Percentiles rank a stretch among this genome's conserved stretches.
Conservation (phyloP, 1,140 invertebrate species). For the Cydia strobilella region DNA sequence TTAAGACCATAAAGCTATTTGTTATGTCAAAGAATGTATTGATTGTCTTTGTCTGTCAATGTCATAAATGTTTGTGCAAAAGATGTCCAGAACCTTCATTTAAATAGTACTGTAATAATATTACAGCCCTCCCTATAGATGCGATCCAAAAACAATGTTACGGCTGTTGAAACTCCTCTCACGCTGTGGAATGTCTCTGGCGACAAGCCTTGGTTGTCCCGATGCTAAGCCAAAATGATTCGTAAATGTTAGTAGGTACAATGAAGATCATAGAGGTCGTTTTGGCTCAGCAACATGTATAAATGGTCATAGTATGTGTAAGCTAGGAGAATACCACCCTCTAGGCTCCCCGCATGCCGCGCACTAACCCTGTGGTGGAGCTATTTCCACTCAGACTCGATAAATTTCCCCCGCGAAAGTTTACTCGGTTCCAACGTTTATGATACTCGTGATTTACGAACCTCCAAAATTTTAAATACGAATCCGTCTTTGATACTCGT, state of each 20-base stretch:
- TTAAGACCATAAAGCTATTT: not conserved
- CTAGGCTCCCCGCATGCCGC: conserved; percentile 3
- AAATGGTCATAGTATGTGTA: conserved; percentile 17
- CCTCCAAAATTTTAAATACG: conserved; percentile 30
- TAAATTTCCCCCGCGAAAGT: conserved; percentile 43
- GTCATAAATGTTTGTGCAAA: not conserved
- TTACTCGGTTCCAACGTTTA: conserved; percentile 46
- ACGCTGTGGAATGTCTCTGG: not conserved
- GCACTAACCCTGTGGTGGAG: not conserved
- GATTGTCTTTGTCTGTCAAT: not conserved
- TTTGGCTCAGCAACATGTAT: conserved; percentile 21
- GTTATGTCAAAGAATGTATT: conserved; percentile 2
- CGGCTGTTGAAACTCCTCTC: not conserved
- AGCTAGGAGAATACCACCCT: conserved; percentile 33
- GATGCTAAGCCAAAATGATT: not conserved
- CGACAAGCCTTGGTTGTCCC: not conserved
- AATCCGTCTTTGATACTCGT: conserved; percentile 32
- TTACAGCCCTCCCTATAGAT: not conserved
- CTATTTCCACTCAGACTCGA: conserved; percentile 42
- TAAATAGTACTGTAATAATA: not conserved
- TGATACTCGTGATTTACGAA: conserved; percentile 50
- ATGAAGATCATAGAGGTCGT: not conserved
- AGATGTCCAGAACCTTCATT: not conserved
- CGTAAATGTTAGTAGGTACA: not conserved
- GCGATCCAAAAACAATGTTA: not conserved